Base-by-base conservation (phyloP, 2,888 invertebrate species). In the Xanthia togata region DNA sequence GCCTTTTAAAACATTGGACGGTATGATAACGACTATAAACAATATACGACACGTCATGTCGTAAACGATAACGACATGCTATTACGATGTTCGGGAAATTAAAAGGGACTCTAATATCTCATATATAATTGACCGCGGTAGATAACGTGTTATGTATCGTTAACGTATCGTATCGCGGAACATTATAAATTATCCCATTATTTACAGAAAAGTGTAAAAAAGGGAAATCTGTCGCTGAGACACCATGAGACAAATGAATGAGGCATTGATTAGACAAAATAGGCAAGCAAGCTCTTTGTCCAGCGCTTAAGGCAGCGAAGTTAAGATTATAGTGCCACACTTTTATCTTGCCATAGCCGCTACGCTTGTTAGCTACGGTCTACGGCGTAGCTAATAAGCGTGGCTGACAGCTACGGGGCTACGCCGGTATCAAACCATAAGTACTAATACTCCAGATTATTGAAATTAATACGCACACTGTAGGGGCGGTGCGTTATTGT, bases 11-110 rank as follows among this genome's bases (percentile, higher is more conserved):
- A 70, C 41, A 59, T 64, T 35, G 41, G 12, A n/a, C 63, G 50
- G 68, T 35, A 63, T 35, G 57, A 68, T 73, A 59, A 79, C 35
- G 47, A 47, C 20, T 23, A n/a, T 50, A 57, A 38, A 31, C n/a
- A 60, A 47, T 62, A 71, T 31, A 62, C 60, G 20, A 78, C 60
- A 60, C 47, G 55, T 31, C 71, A 47, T 9, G 31, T 57, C 41
- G 31, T 78, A n/a, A 71, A 72, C 31, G 47, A 67, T 72, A 78
- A 78, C 72, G 65, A 71, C 62, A 23, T 62, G 79, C 67, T 26
- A 41, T 71, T 55, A 67, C 71, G 38, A 62, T 72, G 50, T 23
- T 55, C 41, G 41, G 14, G 12, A 73, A 73, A 73, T 79, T 67
- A 79, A 79, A 79, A 31, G 44, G 57, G 26, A 31, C 57, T 55